phyloP scores from a whole-genome alignment of 2,888 invertebrate genomes.

The Enchytraeus crypticus region DNA sequence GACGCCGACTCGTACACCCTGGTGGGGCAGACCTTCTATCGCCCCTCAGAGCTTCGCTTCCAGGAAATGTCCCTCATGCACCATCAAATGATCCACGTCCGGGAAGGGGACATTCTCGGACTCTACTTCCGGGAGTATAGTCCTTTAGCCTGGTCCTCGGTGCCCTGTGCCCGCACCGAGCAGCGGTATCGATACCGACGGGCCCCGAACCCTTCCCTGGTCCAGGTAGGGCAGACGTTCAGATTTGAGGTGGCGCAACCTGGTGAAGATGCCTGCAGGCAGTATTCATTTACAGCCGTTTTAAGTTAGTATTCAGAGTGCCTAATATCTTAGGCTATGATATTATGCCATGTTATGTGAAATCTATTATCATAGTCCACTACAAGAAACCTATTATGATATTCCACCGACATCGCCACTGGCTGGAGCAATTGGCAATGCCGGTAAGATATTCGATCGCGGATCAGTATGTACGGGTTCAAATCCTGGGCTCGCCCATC shows the following conservation, averaged over 20 bases:
- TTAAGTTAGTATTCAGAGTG: slow-evolving; percentile 24
- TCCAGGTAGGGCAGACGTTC: slow-evolving; percentile 15
- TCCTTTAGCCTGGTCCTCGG: slow-evolving; percentile 23
- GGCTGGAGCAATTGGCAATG: too few species aligned
- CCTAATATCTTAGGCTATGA: too few species aligned
- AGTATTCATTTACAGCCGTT: slow-evolving; percentile 28
- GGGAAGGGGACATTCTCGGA: slow-evolving; percentile 24
- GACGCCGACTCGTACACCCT: slow-evolving; percentile 16
- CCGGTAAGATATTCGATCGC: too few species aligned
- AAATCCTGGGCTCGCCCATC: too few species aligned
- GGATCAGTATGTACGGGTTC: too few species aligned
- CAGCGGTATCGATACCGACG: slow-evolving; percentile 13
- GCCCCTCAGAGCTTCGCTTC: slow-evolving; percentile 23
- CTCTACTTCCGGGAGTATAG: slow-evolving; percentile 20
- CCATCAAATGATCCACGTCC: slow-evolving; percentile 11
- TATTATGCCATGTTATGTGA: too few species aligned
- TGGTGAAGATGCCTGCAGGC: slow-evolving; percentile 22
- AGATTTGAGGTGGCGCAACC: slow-evolving; percentile 13
- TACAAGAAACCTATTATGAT: too few species aligned
- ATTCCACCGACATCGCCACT: too few species aligned
- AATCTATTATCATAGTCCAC: too few species aligned
- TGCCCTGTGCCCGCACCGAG: slow-evolving; percentile 19
- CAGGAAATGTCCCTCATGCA: slow-evolving; percentile 13
- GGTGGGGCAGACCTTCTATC: slow-evolving; percentile 25
- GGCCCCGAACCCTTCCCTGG: background rate